Percentiles rank a stretch among this genome's conserved stretches.
Conservation (phyloP, 2,797 vertebrate species). For the Paguma larvata region DNA sequence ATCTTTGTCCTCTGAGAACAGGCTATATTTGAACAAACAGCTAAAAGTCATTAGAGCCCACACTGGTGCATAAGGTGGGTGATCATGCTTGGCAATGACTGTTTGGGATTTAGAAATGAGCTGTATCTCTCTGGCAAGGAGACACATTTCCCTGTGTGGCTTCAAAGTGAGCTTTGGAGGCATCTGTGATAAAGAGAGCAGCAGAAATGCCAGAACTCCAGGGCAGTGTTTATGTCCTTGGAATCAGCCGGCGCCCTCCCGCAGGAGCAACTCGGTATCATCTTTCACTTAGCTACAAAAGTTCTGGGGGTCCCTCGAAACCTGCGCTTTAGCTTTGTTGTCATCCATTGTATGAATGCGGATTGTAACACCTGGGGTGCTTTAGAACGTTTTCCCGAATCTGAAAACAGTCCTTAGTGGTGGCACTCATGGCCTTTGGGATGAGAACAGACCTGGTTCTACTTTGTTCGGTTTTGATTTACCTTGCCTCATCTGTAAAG, state of each 20-base stretch:
- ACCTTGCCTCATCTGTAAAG: conserved; percentile 18
- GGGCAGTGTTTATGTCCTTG: conserved; percentile 9
- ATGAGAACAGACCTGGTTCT: background rate
- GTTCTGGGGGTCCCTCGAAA: background rate
- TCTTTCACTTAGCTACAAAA: background rate
- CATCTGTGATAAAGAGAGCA: conserved; percentile 17
- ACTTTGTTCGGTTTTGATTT: background rate
- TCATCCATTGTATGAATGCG: background rate
- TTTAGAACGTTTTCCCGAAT: conserved; percentile 24
- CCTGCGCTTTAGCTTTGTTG: conserved; percentile 1
- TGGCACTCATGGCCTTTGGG: background rate
- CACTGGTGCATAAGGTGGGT: conserved; percentile 57
- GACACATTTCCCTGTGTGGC: conserved; percentile 6
- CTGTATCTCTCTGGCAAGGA: conserved; percentile 55
- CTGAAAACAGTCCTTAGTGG: conserved; percentile 17
- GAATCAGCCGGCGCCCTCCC: background rate
- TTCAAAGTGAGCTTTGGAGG: conserved; percentile 60
- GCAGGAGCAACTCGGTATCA: background rate
- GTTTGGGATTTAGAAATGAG: conserved; percentile 72
- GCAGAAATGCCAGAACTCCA: background rate
- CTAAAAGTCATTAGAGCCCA: conserved; percentile 65
- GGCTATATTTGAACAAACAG: conserved; percentile 59
- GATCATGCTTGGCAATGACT: conserved; percentile 9
- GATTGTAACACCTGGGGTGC: background rate
- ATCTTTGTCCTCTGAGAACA: conserved; percentile 65